phyloP scores from a whole-genome alignment of 2,888 invertebrate species.

The Clunio marinus region DNA sequence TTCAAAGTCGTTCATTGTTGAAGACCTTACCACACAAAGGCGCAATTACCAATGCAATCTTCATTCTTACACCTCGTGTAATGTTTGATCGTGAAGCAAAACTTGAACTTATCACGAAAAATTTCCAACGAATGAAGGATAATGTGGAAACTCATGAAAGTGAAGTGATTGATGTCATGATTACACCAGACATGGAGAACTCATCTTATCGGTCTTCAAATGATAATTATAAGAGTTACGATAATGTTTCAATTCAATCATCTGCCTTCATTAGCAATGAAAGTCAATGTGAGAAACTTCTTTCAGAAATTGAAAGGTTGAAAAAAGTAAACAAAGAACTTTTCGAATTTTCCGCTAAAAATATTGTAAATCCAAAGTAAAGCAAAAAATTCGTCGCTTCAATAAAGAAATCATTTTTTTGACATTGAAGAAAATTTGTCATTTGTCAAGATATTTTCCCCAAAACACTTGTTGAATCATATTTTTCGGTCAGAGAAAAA shows the following conservation, averaged over 20 bases:
- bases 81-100: constrained; percentile 59
- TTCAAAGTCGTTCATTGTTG: constrained; percentile 68
- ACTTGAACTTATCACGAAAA: constrained; percentile 57
- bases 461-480: background rate
- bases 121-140: constrained; percentile 62
- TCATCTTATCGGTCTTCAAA: constrained; percentile 41
- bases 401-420: background rate
- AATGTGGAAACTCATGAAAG: constrained; percentile 47
- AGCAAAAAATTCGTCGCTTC: background rate
- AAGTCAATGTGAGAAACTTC: constrained; percentile 45
- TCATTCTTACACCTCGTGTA: constrained; percentile 58
- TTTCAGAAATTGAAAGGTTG: constrained; percentile 55
- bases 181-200: constrained; percentile 43
- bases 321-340: constrained; percentile 59
- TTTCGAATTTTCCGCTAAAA: constrained; percentile 55
- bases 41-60: constrained; percentile 66
- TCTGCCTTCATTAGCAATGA: background rate
- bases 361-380: constrained; percentile 47
- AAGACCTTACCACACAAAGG: constrained; percentile 69
- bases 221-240: constrained; percentile 40
- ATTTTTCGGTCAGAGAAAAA: background rate
- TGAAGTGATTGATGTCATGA: constrained; percentile 52
- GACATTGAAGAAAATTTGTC: background rate
- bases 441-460: background rate
- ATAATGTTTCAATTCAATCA: background rate